Evolutionary conservation across 2,888 invertebrate genomes (phyloP).

Genomic region (Hemaris fuciformis): DNA sequence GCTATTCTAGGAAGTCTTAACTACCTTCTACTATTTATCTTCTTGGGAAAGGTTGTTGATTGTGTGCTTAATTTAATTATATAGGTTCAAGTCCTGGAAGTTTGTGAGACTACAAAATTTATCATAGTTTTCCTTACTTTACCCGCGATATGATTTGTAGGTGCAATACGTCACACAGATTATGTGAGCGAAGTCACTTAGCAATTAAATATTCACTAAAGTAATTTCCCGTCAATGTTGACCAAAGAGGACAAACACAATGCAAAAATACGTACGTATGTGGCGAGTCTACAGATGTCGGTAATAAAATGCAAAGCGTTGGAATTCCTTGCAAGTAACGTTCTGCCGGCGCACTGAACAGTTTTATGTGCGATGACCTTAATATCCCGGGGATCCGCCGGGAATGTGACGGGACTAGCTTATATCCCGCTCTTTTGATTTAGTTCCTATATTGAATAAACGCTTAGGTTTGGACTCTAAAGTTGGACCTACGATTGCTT

Average conservation of each 20-base stretch:
- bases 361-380: constrained; percentile 15
- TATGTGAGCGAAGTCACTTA: neutral
- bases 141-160: too few relatives aligned
- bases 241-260: neutral
- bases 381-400: constrained; percentile 20
- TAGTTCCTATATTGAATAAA: neutral
- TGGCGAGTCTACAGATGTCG: constrained; percentile 7
- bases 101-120: too few relatives aligned
- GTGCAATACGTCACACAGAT: neutral
- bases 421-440: constrained; percentile 1
- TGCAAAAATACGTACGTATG: constrained; percentile 5
- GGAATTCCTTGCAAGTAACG: constrained; percentile 37
- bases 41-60: neutral
- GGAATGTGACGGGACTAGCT: constrained; percentile 6
- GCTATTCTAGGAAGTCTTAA: neutral
- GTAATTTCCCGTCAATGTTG: neutral
- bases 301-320: constrained; percentile 43
- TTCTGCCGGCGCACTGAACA: constrained; percentile 17
- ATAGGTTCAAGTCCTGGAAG: too few relatives aligned
- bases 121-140: too few relatives aligned
- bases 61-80: too few relatives aligned
- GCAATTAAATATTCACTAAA: neutral
- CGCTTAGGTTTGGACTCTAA: neutral
- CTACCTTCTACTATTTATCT: neutral
- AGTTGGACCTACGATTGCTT: too few relatives aligned